Base-by-base conservation (phyloP, 2,113 vertebrate genomes). In the Sclerurus mexicanus region DNA sequence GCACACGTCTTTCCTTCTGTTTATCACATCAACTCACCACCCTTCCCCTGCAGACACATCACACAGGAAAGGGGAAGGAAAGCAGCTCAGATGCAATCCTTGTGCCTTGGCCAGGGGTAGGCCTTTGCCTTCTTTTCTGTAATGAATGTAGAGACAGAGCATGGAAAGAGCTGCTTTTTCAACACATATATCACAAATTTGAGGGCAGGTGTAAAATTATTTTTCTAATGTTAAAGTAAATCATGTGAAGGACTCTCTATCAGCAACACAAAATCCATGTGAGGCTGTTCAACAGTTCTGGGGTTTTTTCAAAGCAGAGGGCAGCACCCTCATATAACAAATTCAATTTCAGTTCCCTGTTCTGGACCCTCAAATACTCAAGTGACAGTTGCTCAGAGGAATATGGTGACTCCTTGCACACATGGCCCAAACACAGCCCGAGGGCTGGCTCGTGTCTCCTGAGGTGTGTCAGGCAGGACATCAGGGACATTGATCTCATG, bases 31-130 rank as follows among this genome's bases (percentile, higher is more conserved):
- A 40, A 0, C 40, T 35, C 69, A 21, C 12, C 21, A 33, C 7
- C 23, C 35, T 47, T 52, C 22, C 33, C 64, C 31, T 19, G 53
- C 73, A 74, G 59, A 6, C 0, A 0, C 4, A 8, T 18, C n/a
- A 6, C 40, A 4, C 0, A 18, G 72, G 13, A 68, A 21, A 25
- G 35, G 10, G 16, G 8, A 30, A 2, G 2, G 3, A 66, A 42
- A 63, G 71, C 15, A 30, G n/a, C 13, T 69, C 46, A 69, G 52
- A 1, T 10, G 30, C 49, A 3, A 5, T 30, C 53, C 1, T 4
- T 50, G 62, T 8, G 69, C 46, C 58, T 14, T 44, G 30, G 28
- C n/a, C 37, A 22, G 14, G 6, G 27, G 8, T 37, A 39, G 7
- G 3, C 4, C 55, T 46, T 33, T 24, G 7, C 44, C 13, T 39